Evolutionary conservation across 2,113 vertebrate species (phyloP), one percentile per base, ranked within the genome.

Genomic region (Garra rufa): DNA sequence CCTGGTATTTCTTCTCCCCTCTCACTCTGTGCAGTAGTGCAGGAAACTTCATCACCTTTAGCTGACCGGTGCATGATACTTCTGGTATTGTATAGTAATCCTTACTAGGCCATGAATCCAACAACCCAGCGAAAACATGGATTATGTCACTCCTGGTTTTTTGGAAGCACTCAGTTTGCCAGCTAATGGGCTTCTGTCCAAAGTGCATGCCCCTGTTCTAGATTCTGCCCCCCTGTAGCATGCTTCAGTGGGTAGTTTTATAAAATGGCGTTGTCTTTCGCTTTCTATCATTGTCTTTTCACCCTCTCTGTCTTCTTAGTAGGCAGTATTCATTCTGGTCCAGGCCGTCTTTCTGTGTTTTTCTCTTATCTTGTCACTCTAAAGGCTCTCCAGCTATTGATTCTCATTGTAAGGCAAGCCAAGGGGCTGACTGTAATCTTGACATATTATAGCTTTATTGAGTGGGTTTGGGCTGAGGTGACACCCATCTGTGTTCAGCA

Each of bases 351-450:
- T 34, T 61, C 46, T 55, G 48, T 81, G 82, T 83, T 86, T 84
- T 81, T 67, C 71, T 88, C 75, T 89, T 88, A 83, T 90, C 88
- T 87, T 74, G 57, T 88, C 84, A 83, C 75, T 87, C 26, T 87
- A 57, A 78, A 87, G 87, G 63, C 28, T 15, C 63, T 82, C 80
- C 86, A 85, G 67, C 85, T 85, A 84, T 90, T 83, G 84, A 87
- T 88, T 86, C 50, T 61, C 70, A 69, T 85, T 77, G 84, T 85
- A 83, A 28, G 15, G 41, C 24, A 74, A 73, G 84, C 63, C 80
- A 76, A 70, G 44, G 69, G 85, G 52, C 28, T 81, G 73, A 82
- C 70, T 83, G 55, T 85, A 86, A 83, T 86, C 88, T 86, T 50
- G 75, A 84, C 57, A 75, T 52, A 74, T 71, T 87, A 76, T 76